These are phyloP conservation scores for Echeneis naucrates DNA, from an alignment of 2,797 vertebrate genomes.

Conservation along the genomic window DNA sequence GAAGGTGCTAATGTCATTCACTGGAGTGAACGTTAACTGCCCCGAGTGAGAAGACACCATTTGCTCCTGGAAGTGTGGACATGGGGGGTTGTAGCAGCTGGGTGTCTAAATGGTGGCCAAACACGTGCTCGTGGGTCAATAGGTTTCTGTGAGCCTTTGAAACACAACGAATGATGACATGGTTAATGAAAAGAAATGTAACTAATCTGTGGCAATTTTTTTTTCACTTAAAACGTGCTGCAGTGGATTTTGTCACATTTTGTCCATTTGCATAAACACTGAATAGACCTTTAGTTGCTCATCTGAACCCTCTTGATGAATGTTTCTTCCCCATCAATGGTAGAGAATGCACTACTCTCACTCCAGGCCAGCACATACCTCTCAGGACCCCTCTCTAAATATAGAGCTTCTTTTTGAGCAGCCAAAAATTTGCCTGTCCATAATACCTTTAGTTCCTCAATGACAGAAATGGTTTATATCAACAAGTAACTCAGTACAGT, in stretches of 20 bases:
- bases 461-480: conserved; percentile 25
- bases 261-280: conserved; percentile 61
- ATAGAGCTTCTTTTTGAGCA: conserved; percentile 85
- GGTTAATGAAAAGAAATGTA: not conserved
- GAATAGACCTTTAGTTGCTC: conserved; percentile 60
- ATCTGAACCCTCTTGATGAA: conserved; percentile 71
- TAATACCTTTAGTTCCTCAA: conserved; percentile 29
- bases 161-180: not conserved
- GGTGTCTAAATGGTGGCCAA: conserved; percentile 35
- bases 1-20: conserved; percentile 19
- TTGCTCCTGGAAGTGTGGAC: conserved; percentile 50
- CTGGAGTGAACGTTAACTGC: conserved; percentile 27
- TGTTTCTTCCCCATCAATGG: conserved; percentile 80
- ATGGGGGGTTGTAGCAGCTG: conserved; percentile 6
- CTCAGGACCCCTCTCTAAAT: conserved; percentile 93
- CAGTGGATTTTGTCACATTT: conserved; percentile 27
- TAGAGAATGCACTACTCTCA: conserved; percentile 77
- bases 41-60: conserved; percentile 59
- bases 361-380: conserved; percentile 89
- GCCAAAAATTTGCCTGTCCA: conserved; percentile 74
- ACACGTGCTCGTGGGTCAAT: conserved; percentile 18
- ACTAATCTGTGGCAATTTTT: not conserved
- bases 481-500: not conserved
- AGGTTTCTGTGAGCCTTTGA: conserved; percentile 1
- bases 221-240: not conserved